phyloP scores from a whole-genome alignment of 2,888 invertebrate species.

The Metopia argyrocephala region DNA sequence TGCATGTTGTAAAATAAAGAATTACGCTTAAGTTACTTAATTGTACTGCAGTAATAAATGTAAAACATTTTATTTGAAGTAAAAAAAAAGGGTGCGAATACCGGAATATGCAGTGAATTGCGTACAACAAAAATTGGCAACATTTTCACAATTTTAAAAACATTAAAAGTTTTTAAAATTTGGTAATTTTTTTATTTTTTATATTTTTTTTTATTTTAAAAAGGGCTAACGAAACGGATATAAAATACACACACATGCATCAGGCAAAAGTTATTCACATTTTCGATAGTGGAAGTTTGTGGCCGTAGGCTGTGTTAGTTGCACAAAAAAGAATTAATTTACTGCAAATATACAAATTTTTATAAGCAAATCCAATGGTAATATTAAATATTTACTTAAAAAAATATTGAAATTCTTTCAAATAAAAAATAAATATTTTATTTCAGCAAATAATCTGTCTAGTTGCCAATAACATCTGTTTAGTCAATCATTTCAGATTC shows the following conservation, averaged over 20 bases:
- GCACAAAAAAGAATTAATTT: no score
- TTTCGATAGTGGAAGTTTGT: no score
- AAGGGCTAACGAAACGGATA: slow-evolving; percentile 1
- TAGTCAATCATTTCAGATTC: no score
- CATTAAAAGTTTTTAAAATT: slow-evolving; percentile 27
- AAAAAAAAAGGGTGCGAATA: slow-evolving; percentile 13
- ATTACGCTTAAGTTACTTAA: slow-evolving; percentile 56
- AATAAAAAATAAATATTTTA: no score
- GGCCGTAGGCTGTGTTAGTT: no score
- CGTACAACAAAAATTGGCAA: slow-evolving; percentile 37
- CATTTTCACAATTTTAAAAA: slow-evolving; percentile 28
- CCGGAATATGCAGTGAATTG: slow-evolving; percentile 44
- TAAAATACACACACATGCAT: not conserved
- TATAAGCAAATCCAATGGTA: no score
- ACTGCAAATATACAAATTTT: no score
- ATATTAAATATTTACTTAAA: no score
- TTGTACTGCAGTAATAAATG: slow-evolving; percentile 32
- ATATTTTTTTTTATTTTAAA: slow-evolving; percentile 30
- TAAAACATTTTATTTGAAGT: not conserved
- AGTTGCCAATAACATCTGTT: no score
- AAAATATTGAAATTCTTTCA: no score
- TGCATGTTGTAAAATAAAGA: slow-evolving; percentile 48
- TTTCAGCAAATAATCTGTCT: no score
- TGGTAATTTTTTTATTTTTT: slow-evolving; percentile 51
- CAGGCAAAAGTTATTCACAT: no score